Evolutionary conservation across 2,113 vertebrate genomes (phyloP), one percentile per base, ranked within the genome.

Genomic region (Vimba vimba): DNA sequence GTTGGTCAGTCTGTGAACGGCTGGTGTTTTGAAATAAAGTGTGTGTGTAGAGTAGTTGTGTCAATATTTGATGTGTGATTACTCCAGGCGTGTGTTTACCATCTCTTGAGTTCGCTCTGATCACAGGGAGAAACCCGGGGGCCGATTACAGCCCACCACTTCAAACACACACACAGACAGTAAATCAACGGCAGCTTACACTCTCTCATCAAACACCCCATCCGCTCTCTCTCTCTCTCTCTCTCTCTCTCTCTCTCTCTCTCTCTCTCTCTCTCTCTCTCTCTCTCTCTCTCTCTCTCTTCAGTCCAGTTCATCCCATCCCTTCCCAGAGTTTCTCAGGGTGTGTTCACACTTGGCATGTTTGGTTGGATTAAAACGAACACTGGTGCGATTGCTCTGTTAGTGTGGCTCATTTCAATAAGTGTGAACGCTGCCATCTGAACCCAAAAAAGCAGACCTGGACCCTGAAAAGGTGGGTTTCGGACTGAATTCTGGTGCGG

Each of bases 31-130:
- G 62, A 50, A 25, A 59, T 52, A 71, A 69, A 13, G 36, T 60
- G 68, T 47, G 79, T 78, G 57, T 71, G 83, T 71, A 57, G 86
- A 81, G 59, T 39, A 52, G 68, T 25, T 33, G 57, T 77, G 84
- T 86, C 79, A 78, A 79, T 88, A 78, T 86, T 86, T 86, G 84
- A 60, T 64, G 52, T 83, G 84, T 52, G 84, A 88, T 88, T 69
- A 77, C 59, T 60, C 4, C 36, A 57, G 66, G 76, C 19, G 27
- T 50, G 45, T 76, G 77, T 85, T 69, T 85, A 73, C 57, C 76
- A 45, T 80, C 69, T 55, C 45, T 74, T 47, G 82, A 71, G 82
- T 17, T 13, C 1, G 74, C 68, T 79, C 45, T 86, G 45, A 68
- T 85, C 55, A 79, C 77, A 80, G 66, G 50, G 62, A 84, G 78